A percentile compares a stretch with the other conserved stretches of the same genome.
Evolutionary conservation across 2,888 invertebrate genomes (phyloP).

Genomic region (Biston stratarius): DNA sequence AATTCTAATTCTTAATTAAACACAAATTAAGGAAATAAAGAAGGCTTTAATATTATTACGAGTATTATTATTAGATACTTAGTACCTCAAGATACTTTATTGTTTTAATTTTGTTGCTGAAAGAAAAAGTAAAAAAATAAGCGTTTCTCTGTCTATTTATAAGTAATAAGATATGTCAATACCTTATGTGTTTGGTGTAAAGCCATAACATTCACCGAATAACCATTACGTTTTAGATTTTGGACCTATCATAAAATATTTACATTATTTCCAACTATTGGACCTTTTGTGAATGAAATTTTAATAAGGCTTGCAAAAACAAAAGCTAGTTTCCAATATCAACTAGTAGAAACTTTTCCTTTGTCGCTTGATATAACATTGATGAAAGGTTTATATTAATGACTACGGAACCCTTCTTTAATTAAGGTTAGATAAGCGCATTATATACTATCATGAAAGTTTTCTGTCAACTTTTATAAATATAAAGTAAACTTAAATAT

Average conservation of each 20-base stretch:
- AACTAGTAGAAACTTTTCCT: background rate
- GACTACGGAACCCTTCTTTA: background rate
- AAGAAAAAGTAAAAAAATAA: no score
- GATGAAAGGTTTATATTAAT: background rate
- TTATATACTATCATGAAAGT: background rate
- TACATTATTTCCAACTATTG: conserved; percentile 6
- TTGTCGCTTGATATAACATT: background rate
- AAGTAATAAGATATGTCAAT: no score
- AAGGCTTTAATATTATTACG: no score
- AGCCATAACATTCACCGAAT: conserved; percentile 1
- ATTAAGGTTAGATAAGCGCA: background rate
- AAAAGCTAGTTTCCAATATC: conserved; percentile 2
- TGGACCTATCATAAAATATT: conserved; percentile 24
- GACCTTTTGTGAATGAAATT: conserved; percentile 14
- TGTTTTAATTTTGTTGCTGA: no score
- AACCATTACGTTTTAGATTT: conserved; percentile 15
- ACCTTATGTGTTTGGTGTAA: background rate
- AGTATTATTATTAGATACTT: no score
- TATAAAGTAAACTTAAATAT: background rate
- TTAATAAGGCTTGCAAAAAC: conserved; percentile 27
- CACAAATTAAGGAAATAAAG: no score
- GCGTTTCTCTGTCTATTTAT: no score
- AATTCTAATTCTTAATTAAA: no score
- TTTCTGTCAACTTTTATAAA: no score
- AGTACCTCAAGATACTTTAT: no score